Percentiles rank a stretch among this genome's conserved stretches.
phyloP scores from a whole-genome alignment of 2,797 vertebrate genomes.

The Pantherophis alleghaniensis region DNA sequence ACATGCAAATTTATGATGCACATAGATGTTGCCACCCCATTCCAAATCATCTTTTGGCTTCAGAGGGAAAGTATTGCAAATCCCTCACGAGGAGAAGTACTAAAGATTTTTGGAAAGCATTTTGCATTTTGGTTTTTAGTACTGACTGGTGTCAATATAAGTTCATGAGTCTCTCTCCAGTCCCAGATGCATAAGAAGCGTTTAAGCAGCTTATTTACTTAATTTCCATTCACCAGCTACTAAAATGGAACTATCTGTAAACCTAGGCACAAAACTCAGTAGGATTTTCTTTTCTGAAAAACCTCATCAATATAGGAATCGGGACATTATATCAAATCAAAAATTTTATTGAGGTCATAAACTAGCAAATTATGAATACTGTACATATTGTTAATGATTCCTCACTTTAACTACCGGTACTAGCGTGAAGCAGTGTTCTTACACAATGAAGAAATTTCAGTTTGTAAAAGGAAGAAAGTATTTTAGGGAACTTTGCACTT shows the following conservation, averaged over 20 bases:
- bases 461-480: background rate
- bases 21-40: background rate
- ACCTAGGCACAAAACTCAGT: background rate
- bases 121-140: background rate
- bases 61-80: background rate
- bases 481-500: background rate
- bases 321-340: background rate
- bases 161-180: background rate
- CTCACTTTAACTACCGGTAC: accelerated
- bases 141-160: background rate
- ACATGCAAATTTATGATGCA: background rate
- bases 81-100: background rate
- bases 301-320: background rate
- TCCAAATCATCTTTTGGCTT: background rate
- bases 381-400: background rate
- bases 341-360: background rate
- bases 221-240: background rate
- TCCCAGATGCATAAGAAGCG: background rate
- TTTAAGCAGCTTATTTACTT: background rate
- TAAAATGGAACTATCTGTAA: background rate
- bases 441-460: background rate
- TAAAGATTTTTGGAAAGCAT: background rate
- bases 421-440: background rate
- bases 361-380: background rate
- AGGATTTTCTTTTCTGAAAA: background rate